Evolutionary conservation across 2,888 invertebrate genomes (phyloP).

Genomic region (Tetheella fluctuosa): DNA sequence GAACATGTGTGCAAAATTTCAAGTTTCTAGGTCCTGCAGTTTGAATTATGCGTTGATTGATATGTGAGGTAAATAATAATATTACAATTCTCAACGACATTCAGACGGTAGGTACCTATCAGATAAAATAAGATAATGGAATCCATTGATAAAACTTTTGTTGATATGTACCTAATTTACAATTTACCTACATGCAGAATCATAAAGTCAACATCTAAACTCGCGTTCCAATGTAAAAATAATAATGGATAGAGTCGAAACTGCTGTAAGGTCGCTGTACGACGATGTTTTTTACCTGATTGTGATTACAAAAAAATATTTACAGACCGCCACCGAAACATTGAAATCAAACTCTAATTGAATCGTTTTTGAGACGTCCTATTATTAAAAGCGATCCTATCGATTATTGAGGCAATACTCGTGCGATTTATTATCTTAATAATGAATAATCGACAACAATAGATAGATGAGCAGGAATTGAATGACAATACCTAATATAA

Average conservation of each 20-base stretch:
- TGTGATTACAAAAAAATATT: neutral
- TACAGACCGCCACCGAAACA: neutral
- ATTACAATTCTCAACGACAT: neutral
- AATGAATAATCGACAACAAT: constrained; percentile 31
- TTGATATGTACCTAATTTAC: no score
- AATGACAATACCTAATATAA: no score
- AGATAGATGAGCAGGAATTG: constrained; percentile 42
- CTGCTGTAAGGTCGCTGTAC: neutral
- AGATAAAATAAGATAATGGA: neutral
- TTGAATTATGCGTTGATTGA: no score
- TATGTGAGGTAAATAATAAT: neutral
- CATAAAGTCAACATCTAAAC: no score
- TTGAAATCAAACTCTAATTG: neutral
- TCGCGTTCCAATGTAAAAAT: neutral
- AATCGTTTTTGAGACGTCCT: no score
- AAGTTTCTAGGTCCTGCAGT: no score
- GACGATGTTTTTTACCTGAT: neutral
- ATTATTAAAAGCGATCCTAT: no score
- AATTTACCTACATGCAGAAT: no score
- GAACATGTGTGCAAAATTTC: no score
- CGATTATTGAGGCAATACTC: no score
- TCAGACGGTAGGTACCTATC: neutral
- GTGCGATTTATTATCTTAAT: constrained; percentile 53
- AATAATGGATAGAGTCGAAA: neutral
- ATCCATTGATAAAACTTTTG: no score